Base-by-base conservation (phyloP, 2,113 vertebrate species). In the Dasyornis broadbenti region DNA sequence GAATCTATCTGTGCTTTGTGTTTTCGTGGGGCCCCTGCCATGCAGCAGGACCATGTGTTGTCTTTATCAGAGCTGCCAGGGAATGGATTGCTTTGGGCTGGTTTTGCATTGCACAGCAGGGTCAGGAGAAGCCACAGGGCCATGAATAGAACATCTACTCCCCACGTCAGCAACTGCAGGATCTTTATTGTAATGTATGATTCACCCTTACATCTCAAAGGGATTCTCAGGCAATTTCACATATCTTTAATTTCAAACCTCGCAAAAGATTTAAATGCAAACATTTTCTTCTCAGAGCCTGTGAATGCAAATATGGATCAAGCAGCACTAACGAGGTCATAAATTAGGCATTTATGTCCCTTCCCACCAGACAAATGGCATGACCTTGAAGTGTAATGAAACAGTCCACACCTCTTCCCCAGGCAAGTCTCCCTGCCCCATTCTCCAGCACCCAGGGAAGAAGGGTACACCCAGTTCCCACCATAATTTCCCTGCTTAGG, bases 141-240 rank as follows among this genome's bases (percentile, higher is more conserved):
- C 45, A 52, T 56, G 33, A 86, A 57, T 2, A 23, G 7, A 87
- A 47, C 7, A 5, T 33, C 53, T 26, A 49, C 60, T 77, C 42
- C 60, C 61, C 49, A 37, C 31, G 56, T 69, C 86, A 93, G 92
- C 50, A 82, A 49, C 2, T 79, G 59, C 63, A 90, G 73, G 37
- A 72, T 21, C n/a, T 84, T 82, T 82, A 84, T 88, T 93, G 91
- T 52, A 76, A 78, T 21, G 16, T 44, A n/a, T 35, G 47, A 87
- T 81, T 86, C 30, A n/a, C 83, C 33, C 81, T 65, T 40, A 47
- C 1, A 23, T 54, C 66, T 91, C 77, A 30, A 64, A 82, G 42
- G 54, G 33, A 72, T 64, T 84, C 72, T 79, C 11, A 0, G 39
- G n/a, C 52, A 44, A 47, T 70, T 92, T 86, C 56, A 52, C 24